Percentiles rank a stretch among this genome's conserved stretches.
phyloP scores from a whole-genome alignment of 2,113 vertebrate species.

The Phyllopteryx taeniolatus region DNA sequence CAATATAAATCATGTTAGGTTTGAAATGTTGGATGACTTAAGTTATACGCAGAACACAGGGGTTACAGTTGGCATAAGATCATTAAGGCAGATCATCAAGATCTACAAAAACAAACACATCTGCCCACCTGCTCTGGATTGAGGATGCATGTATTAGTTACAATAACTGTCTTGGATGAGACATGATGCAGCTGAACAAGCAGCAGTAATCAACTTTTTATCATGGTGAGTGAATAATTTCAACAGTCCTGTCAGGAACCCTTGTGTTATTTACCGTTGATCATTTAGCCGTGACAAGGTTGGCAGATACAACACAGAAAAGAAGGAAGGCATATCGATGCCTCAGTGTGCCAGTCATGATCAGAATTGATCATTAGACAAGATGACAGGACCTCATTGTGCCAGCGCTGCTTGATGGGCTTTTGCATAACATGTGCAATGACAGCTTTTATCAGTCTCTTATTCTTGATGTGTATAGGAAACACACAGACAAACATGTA shows the following conservation, averaged over 20 bases:
- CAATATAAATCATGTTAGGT: not conserved
- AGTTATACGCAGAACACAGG: not conserved
- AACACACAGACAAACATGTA: constrained; percentile 5
- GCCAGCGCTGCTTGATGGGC: constrained; percentile 39
- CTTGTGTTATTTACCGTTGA: constrained; percentile 34
- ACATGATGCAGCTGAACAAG: constrained; percentile 20
- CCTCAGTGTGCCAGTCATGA: constrained; percentile 22
- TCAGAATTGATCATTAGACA: constrained; percentile 35
- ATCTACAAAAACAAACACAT: constrained; percentile 16
- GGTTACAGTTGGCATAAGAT: constrained; percentile 1
- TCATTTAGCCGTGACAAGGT: constrained; percentile 45
- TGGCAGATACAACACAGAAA: constrained; percentile 47
- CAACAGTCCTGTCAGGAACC: constrained; percentile 39
- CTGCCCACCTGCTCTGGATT: constrained; percentile 7
- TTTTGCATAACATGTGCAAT: constrained; percentile 12
- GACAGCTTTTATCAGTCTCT: constrained; percentile 24
- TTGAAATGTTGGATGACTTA: not conserved
- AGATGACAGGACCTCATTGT: constrained; percentile 39
- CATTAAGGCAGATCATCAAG: constrained; percentile 10
- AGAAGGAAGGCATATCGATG: constrained; percentile 32
- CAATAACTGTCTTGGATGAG: constrained; percentile 37
- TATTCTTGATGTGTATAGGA: constrained; percentile 17
- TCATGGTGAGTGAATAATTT: constrained; percentile 35
- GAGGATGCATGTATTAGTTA: constrained; percentile 37
- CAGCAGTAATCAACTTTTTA: constrained; percentile 30